These are phyloP conservation scores for Sebastes matsubarae DNA, from an alignment of 2,797 vertebrate genomes.

Conservation along the genomic window DNA sequence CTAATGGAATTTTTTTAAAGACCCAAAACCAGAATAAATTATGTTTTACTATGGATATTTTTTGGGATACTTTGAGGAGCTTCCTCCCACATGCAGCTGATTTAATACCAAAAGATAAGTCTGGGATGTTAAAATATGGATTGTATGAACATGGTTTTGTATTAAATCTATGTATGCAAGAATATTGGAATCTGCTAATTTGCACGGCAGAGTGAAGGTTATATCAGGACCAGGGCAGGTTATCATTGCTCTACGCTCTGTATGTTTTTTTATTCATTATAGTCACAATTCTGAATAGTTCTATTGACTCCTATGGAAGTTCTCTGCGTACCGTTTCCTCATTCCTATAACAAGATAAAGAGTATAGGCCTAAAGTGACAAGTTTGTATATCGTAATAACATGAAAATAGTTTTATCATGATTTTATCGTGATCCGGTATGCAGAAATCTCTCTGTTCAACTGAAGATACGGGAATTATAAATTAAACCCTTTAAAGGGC, in stretches of 20 bases:
- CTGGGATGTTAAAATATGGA: conserved; percentile 4
- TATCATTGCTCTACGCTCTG: background rate
- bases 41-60: conserved; percentile 29
- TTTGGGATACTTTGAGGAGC: conserved; percentile 1
- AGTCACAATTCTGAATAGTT: background rate
- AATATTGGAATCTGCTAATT: background rate
- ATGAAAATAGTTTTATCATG: too few relatives aligned
- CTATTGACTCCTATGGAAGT: background rate
- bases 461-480: too few relatives aligned
- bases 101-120: conserved; percentile 35
- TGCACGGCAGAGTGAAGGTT: background rate
- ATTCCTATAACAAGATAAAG: too few relatives aligned
- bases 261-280: background rate
- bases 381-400: too few relatives aligned
- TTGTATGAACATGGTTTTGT: background rate
- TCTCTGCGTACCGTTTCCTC: too few relatives aligned
- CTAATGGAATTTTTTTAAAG: conserved; percentile 3
- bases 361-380: too few relatives aligned
- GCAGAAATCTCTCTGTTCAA: too few relatives aligned
- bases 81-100: conserved; percentile 8
- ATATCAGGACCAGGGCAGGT: background rate
- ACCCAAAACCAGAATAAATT: conserved; percentile 27
- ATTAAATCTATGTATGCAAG: background rate
- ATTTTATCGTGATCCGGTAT: too few relatives aligned
- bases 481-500: too few relatives aligned